Evolutionary conservation across 2,113 vertebrate genomes (phyloP).

Genomic region (Carassius gibelio): DNA sequence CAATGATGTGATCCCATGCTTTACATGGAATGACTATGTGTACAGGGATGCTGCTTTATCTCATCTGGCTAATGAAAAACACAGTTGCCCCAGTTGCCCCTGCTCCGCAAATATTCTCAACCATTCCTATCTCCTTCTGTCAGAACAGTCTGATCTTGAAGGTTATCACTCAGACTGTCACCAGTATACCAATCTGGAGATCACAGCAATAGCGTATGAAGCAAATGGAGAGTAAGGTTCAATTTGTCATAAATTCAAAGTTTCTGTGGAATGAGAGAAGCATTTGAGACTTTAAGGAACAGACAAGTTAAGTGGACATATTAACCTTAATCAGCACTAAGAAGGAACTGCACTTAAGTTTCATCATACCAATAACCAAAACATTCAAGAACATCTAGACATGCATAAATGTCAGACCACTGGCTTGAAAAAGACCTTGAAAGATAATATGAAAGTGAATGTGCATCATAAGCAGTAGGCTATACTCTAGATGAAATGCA

Average conservation of each 20-base stretch:
- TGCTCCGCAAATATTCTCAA: slow-evolving; percentile 65
- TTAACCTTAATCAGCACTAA: not conserved
- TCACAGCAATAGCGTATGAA: not conserved
- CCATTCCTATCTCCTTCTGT: slow-evolving; percentile 65
- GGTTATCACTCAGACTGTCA: slow-evolving; percentile 34
- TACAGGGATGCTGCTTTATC: slow-evolving; percentile 49
- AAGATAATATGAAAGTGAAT: no score
- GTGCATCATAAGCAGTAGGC: no score
- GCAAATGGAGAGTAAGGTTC: slow-evolving; percentile 5
- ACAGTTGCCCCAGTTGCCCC: slow-evolving; percentile 27
- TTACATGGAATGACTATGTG: slow-evolving; percentile 66
- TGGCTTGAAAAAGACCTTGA: not conserved
- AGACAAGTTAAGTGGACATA: not conserved
- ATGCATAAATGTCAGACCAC: not conserved
- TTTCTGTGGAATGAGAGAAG: not conserved
- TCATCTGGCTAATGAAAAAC: not conserved
- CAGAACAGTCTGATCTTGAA: slow-evolving; percentile 47
- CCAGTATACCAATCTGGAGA: slow-evolving; percentile 68
- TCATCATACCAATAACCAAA: not conserved
- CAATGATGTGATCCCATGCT: slow-evolving; percentile 52
- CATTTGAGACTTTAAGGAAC: not conserved
- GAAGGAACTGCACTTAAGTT: not conserved
- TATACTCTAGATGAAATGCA: not conserved
- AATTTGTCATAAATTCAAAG: not conserved
- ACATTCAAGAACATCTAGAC: not conserved